Base-by-base conservation (phyloP, 2,888 invertebrate species). In the Agonopterix arenella region DNA sequence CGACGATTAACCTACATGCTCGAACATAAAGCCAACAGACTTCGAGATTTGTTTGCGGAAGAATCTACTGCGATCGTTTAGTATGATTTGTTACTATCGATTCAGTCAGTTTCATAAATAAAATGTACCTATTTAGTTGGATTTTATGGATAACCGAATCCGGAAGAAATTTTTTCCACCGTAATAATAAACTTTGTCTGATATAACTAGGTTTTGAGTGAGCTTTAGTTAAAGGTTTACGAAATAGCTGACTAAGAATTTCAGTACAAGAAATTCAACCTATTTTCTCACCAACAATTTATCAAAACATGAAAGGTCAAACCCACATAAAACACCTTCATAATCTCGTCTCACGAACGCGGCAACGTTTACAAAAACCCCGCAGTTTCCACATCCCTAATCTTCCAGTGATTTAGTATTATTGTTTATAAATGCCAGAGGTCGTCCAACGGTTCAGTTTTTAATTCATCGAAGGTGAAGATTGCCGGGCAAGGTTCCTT, bases 1-100 rank as follows among this genome's bases (percentile, higher is more conserved):
- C 60, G 61, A 59, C 70, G 64, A 80, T 85, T 86, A 83, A 85
- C 85, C 86, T 60, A 83, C 61, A 72, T 85, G 68, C 57, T 50
- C 41, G 60, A 60, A 61, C 67, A 66, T 76, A 70, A 81, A 75
- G 62, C 62, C 57, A 51, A 55, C 66, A 66, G 57, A 55, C 60
- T 64, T 53, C 57, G 59, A 56, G 59, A 68, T 70, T 68, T 68
- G 73, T 75, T 74, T 76, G 70, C 75, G 74, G 76, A 76, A 79
- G 73, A 62, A 61, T 62, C 50, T 16, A 42, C 11, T 10, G 44
- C 43, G 37, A 36, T 36, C 36, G 43, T 47, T 47, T 42, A 11
- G 8, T 36, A 13, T 47, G 47, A 47, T 47, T 43, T 43, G 42
- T 41, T 36, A 41, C 8, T 36, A 11, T 36, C 46, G 42, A 2